A percentile compares a stretch with the other conserved stretches of the same genome.
phyloP scores from a whole-genome alignment of 2,113 vertebrate species.

The Ailuropoda melanoleuca region DNA sequence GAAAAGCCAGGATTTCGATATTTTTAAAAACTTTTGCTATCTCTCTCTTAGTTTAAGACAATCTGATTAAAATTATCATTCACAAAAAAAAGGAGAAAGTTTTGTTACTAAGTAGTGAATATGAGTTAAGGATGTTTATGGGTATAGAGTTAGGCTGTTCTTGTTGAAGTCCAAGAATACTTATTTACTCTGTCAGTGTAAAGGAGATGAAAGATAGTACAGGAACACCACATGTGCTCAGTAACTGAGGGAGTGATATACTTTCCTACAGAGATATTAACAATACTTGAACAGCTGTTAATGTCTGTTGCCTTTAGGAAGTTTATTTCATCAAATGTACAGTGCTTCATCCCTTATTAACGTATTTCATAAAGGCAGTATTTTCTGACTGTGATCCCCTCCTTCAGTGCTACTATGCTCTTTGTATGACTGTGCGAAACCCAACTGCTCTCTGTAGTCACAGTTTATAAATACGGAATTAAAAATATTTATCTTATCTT shows the following conservation, averaged over 20 bases:
- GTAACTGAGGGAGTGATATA: constrained; percentile 8
- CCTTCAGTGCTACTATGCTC: not conserved
- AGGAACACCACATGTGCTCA: constrained; percentile 12
- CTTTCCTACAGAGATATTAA: constrained; percentile 39
- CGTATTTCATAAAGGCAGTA: constrained; percentile 60
- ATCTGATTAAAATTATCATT: too few species aligned
- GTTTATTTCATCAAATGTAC: constrained; percentile 59
- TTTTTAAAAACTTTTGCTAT: too few species aligned
- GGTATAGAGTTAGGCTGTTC: not conserved
- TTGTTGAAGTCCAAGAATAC: not conserved
- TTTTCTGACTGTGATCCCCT: constrained; percentile 52
- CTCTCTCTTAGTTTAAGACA: too few species aligned
- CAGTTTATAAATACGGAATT: constrained; percentile 9
- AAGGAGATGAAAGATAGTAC: constrained; percentile 42
- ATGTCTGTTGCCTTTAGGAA: constrained; percentile 69
- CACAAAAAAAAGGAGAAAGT: not conserved
- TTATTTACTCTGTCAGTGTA: not conserved
- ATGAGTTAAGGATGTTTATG: not conserved
- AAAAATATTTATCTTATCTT: not conserved
- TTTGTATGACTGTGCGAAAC: not conserved
- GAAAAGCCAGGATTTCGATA: too few species aligned
- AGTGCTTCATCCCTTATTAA: constrained; percentile 61
- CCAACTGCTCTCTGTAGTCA: not conserved
- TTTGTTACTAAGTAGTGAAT: not conserved
- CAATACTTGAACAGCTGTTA: constrained; percentile 63